Evolutionary conservation across 2,113 vertebrate species (phyloP).

Genomic region (Rhinoptilus africanus): DNA sequence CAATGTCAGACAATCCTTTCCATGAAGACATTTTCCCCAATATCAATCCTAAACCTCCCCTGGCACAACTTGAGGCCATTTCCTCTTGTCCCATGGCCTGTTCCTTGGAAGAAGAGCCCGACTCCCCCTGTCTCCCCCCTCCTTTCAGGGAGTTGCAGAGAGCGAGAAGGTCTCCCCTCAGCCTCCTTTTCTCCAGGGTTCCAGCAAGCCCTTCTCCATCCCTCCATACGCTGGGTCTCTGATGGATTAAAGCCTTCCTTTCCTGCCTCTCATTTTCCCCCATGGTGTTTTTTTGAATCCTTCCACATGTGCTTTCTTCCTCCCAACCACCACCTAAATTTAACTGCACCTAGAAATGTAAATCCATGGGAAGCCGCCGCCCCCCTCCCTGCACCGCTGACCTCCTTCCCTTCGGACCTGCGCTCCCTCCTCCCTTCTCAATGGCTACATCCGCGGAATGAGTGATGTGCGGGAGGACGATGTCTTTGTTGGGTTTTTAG

Average conservation of each 20-base stretch:
- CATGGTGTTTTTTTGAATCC: rapidly evolving
- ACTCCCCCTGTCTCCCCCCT: no score
- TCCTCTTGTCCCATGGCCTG: no score
- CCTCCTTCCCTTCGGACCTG: not conserved
- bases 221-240: rapidly evolving
- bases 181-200: no score
- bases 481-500: not conserved
- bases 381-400: rapidly evolving
- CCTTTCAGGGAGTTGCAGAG: no score
- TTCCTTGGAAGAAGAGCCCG: no score
- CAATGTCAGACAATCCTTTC: not conserved
- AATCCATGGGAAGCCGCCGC: rapidly evolving
- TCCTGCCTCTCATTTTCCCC: not conserved
- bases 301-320: rapidly evolving
- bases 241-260: no score
- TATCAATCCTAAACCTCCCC: not conserved
- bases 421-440: not conserved
- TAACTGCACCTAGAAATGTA: rapidly evolving
- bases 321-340: not conserved
- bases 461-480: rapidly evolving
- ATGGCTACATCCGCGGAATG: rapidly evolving
- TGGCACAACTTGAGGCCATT: not conserved
- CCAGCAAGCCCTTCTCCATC: not conserved
- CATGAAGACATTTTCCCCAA: not conserved
- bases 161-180: no score